Evolutionary conservation across 2,888 invertebrate species (phyloP).

Genomic region (Heliconius cydno): DNA sequence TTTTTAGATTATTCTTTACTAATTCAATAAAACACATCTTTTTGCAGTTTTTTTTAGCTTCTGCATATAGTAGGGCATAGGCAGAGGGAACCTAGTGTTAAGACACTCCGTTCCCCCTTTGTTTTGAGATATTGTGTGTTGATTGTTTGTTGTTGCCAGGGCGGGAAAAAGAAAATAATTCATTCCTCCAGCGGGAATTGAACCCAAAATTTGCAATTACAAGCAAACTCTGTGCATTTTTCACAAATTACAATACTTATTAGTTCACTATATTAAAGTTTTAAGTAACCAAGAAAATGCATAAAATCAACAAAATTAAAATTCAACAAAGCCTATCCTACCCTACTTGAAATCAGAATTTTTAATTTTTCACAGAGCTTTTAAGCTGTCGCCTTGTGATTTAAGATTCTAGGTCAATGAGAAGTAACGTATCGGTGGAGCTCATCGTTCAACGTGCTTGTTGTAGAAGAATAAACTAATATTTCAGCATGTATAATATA

Average conservation of each 20-base stretch:
- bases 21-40: not conserved
- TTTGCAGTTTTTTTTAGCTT: too few species aligned
- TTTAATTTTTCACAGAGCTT: constrained; percentile 15
- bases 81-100: not conserved
- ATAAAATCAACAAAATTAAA: not conserved
- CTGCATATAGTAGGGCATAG: not conserved
- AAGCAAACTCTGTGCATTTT: not conserved
- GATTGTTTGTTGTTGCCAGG: not conserved
- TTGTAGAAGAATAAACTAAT: constrained; percentile 2
- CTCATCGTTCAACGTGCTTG: constrained; percentile 9
- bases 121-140: not conserved
- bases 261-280: not conserved
- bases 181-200: not conserved
- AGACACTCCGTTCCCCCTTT: not conserved
- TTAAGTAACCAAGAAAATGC: not conserved
- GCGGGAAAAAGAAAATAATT: not conserved
- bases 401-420: constrained; percentile 27
- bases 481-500: not conserved
- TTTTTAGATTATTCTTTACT: not conserved
- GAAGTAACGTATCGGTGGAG: constrained; percentile 18
- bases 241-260: not conserved
- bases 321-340: not conserved
- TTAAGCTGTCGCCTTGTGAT: constrained; percentile 14
- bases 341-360: constrained; percentile 19
- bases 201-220: not conserved